phyloP scores from a whole-genome alignment of 2,797 vertebrate species.

The Apodemus agrarius region DNA sequence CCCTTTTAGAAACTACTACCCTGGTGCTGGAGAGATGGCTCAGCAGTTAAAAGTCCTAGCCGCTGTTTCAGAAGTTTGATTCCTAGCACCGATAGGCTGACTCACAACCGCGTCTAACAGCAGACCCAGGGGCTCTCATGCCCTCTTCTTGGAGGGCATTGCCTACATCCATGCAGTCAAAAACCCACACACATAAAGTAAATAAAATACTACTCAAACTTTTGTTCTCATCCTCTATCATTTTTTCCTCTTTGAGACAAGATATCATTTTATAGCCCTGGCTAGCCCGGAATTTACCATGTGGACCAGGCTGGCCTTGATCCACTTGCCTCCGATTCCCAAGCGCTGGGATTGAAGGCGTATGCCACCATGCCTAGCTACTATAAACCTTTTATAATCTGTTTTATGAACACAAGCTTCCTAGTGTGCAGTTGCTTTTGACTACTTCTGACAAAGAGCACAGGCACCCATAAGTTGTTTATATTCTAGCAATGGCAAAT shows the following conservation, averaged over 20 bases:
- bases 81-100: neutral
- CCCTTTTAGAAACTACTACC: neutral
- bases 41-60: neutral
- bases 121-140: too few relatives aligned
- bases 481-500: slow-evolving; percentile 15
- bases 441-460: slow-evolving; percentile 35
- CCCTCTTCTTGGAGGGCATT: neutral
- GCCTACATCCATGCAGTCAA: neutral
- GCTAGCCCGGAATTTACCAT: neutral
- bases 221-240: neutral
- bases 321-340: neutral
- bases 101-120: neutral
- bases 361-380: neutral
- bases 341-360: too few relatives aligned
- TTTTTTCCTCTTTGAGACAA: neutral
- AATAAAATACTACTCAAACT: neutral
- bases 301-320: neutral
- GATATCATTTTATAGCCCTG: neutral
- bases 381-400: slow-evolving; percentile 23
- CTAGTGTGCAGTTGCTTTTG: neutral
- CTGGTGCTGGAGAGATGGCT: neutral
- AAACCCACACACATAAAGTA: neutral
- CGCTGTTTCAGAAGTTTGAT: neutral
- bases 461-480: slow-evolving; percentile 27
- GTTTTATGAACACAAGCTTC: slow-evolving; percentile 7